Conservation (phyloP, 2,888 invertebrate species). For the Luperina nickerlii region DNA sequence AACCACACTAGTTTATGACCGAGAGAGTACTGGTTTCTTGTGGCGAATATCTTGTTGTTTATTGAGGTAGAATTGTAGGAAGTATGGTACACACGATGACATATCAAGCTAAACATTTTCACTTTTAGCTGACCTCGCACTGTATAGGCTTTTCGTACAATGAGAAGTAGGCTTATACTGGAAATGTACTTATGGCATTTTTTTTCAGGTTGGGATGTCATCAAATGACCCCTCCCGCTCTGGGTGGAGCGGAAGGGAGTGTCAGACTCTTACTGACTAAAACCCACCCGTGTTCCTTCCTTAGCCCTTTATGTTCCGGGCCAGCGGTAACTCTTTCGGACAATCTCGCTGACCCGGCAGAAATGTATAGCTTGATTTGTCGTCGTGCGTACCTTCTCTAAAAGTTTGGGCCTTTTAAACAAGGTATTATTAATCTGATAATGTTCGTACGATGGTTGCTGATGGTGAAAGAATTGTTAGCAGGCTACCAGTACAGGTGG, state of each 20-base stretch:
- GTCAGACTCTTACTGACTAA: too few relatives aligned
- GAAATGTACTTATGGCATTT: neutral
- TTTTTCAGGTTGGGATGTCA: too few relatives aligned
- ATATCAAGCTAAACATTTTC: neutral
- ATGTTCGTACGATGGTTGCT: neutral
- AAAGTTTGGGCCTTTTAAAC: neutral
- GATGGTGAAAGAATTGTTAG: neutral
- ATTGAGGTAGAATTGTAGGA: neutral
- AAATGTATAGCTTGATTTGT: too few relatives aligned
- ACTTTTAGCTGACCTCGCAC: neutral
- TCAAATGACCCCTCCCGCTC: too few relatives aligned
- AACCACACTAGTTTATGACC: constrained; percentile 49
- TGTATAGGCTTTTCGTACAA: neutral
- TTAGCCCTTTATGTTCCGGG: too few relatives aligned
- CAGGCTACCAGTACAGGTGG: neutral
- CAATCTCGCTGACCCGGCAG: too few relatives aligned
- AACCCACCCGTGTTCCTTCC: too few relatives aligned
- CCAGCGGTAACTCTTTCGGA: too few relatives aligned
- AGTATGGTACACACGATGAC: neutral
- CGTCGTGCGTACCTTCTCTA: neutral
- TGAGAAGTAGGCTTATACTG: neutral
- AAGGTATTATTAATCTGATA: neutral
- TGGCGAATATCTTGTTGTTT: constrained; percentile 39
- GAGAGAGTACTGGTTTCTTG: constrained; percentile 29
- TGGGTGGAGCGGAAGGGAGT: too few relatives aligned